A percentile compares a stretch with the other conserved stretches of the same genome.
These are phyloP conservation scores for Polyommatus icarus DNA, from an alignment of 2,888 invertebrate species.

Conservation along the genomic window DNA sequence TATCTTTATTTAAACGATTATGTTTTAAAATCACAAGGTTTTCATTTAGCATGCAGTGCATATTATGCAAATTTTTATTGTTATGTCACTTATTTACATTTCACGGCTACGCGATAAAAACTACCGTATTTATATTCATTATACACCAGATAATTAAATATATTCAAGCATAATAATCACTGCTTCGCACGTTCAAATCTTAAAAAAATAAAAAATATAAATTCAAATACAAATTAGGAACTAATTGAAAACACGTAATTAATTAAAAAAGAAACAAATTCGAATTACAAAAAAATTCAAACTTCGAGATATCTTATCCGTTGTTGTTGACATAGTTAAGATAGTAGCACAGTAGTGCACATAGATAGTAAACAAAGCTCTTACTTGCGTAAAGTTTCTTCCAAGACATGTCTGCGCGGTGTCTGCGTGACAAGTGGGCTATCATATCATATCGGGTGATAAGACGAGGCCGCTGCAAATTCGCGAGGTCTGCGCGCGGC, in stretches of 20 bases:
- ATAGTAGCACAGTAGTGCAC: background rate
- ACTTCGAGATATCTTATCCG: background rate
- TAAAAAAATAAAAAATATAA: background rate
- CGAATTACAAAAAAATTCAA: background rate
- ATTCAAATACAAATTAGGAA: background rate
- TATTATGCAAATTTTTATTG: constrained; percentile 3
- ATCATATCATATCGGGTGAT: constrained; percentile 69
- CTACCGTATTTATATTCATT: background rate
- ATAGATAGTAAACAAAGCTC: constrained; percentile 41
- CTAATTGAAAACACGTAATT: background rate
- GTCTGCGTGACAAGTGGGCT: constrained; percentile 53
- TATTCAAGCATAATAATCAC: background rate
- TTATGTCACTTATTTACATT: background rate
- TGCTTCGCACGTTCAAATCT: background rate
- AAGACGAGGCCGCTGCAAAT: constrained; percentile 71
- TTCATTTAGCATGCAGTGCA: background rate
- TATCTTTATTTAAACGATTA: background rate
- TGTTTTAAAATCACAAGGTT: background rate
- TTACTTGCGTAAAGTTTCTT: constrained; percentile 56
- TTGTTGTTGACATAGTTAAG: background rate
- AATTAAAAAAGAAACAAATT: background rate
- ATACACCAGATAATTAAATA: background rate
- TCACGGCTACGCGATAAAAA: constrained; percentile 1
- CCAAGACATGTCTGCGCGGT: constrained; percentile 53
- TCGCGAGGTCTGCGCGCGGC: constrained; percentile 66